These are phyloP conservation scores for Plagodis dolabraria DNA, from an alignment of 2,888 invertebrate species.

Conservation along the genomic window DNA sequence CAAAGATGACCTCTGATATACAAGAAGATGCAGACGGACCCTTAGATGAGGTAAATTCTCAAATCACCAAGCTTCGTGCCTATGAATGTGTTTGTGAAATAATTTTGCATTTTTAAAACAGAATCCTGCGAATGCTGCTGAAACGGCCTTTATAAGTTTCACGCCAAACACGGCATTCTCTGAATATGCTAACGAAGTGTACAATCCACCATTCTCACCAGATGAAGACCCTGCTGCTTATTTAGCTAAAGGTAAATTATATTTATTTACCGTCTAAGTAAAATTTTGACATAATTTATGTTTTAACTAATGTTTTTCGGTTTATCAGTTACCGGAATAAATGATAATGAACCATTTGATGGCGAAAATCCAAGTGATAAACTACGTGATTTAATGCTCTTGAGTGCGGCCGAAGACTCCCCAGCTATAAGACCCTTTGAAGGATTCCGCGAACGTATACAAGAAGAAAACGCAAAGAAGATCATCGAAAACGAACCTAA, in stretches of 20 bases:
- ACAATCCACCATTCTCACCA: constrained; percentile 88
- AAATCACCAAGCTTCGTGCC: too few relatives aligned
- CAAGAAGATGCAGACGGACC: constrained; percentile 49
- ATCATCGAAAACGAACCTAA: constrained; percentile 43
- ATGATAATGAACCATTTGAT: constrained; percentile 45
- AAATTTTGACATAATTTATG: not conserved
- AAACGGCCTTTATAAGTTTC: constrained; percentile 92
- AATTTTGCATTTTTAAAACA: constrained; percentile 35
- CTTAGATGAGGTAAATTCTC: constrained; percentile 54
- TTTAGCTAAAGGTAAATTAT: constrained; percentile 60
- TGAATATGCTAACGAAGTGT: constrained; percentile 92
- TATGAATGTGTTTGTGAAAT: too few relatives aligned
- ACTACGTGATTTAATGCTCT: constrained; percentile 67
- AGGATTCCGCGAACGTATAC: constrained; percentile 75
- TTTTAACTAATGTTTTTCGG: too few relatives aligned
- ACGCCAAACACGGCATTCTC: constrained; percentile 88
- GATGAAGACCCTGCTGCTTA: constrained; percentile 70
- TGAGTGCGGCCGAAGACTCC: constrained; percentile 63
- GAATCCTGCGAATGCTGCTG: constrained; percentile 84
- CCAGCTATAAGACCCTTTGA: constrained; percentile 72
- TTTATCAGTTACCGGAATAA: constrained; percentile 33
- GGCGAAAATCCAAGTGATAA: constrained; percentile 70
- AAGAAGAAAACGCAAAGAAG: constrained; percentile 59
- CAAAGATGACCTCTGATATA: constrained; percentile 56
- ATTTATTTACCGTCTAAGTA: not conserved